Evolutionary conservation across 2,797 vertebrate genomes (phyloP), one percentile per base, ranked within the genome.

Genomic region (Sebastes taczanowskii): DNA sequence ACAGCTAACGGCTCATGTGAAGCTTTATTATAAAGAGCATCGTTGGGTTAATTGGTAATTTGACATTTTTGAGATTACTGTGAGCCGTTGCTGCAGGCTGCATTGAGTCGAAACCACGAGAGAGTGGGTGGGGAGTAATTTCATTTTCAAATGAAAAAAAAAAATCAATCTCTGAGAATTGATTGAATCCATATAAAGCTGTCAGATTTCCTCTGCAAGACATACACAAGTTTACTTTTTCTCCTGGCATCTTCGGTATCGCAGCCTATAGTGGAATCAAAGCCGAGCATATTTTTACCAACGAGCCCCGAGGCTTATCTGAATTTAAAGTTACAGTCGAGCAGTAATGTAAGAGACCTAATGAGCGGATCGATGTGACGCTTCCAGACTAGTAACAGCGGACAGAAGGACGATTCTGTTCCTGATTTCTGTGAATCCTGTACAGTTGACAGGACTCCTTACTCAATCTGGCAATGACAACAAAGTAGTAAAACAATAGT

Each of bases 11-110:
- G 68, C 60, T 73, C 60, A 16, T 23, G 29, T 61, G 55, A 66
- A 62, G 77, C 74, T 85, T 74, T 82, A 77, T 74, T 72, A 76
- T 34, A 60, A 22, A 82, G 72, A 85, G 46, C 66, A 86, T 61
- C 5, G 59, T 70, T 46, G 77, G 79, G 88, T 92, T 92, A 91
- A 92, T 90, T 90, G 85, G 77, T 81, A 78, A 88, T 91, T 88
- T 90, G 82, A 87, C 84, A 89, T 91, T 68, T 81, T 22, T 38
- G 34, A 89, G 79, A 89, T 84, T 82, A 80, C 58, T 81, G 74
- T 55, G 79, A 83, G 77, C 2, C 1, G 3, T 65, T 52, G 84
- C 88, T 89, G 64, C 74, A 68, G 91, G 86, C 87, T 87, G 69
- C 60, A 66, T 55, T 23, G 71, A 77, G 35, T 71, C 32, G 14